Evolutionary conservation across 2,113 vertebrate genomes (phyloP), one percentile per base, ranked within the genome.

Genomic region (Siniperca knerii): DNA sequence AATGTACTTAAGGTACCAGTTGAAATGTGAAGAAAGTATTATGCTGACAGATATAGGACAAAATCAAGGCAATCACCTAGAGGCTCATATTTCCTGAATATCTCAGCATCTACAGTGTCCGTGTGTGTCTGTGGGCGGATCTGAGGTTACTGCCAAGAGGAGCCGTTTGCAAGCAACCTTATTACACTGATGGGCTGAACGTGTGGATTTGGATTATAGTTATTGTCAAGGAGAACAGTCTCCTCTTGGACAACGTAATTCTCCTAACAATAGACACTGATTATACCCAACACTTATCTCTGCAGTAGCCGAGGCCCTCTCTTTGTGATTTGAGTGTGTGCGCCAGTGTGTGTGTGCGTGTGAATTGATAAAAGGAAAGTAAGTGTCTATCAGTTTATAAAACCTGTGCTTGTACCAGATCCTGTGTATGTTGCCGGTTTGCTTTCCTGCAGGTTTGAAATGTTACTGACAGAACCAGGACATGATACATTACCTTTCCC

Each of bases 401-500:
- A 69, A 60, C 7, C 2, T 16, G 33, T 58, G 57, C 35, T 65
- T 33, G 29, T 35, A 12, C 54, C 15, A 58, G 35, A 61, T 48
- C 61, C 4, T 33, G 25, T 83, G 35, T 37, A 12, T 42, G 82
- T 37, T 35, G 15, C 2, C 29, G 4, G 15, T 57, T 75, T 40
- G 58, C 40, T 54, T 66, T 72, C 75, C 70, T 75, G 79, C 70
- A 33, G 75, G 23, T 79, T 81, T 85, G 37, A 79, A 91, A 85
- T 86, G 85, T 90, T 88, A 74, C 82, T 64, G 68, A 91, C 85
- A 80, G 76, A 90, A 85, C 75, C 81, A 80, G 71, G 83, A 88
- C 90, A 79, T 52, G 70, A 81, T 80, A 46, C 89, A 18, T 86
- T 87, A 92, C 88, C 91, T 92, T 94, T 89, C 75, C 10, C 74